Percentiles rank a stretch among this genome's conserved stretches.
Conservation (phyloP, 2,113 vertebrate species). For the Eidolon helvum region DNA sequence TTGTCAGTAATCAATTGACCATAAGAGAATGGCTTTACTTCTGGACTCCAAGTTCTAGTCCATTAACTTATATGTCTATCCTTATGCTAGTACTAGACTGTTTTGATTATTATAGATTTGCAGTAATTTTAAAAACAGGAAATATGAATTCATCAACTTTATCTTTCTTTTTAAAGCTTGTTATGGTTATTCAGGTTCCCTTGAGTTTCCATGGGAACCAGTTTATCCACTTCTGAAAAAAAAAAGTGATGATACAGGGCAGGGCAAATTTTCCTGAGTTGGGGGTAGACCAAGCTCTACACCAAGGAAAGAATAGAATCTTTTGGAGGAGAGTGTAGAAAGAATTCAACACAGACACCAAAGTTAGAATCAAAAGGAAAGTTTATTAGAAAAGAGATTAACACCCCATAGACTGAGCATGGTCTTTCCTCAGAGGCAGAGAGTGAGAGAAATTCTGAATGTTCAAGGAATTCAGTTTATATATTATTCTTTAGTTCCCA, state of each 20-base stretch:
- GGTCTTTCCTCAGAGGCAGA: too few relatives aligned
- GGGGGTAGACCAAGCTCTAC: too few relatives aligned
- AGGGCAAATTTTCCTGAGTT: too few relatives aligned
- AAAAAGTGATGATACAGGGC: not conserved
- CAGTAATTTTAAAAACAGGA: not conserved
- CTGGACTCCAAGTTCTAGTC: not conserved
- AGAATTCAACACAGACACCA: too few relatives aligned
- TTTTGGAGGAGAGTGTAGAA: too few relatives aligned
- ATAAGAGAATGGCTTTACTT: not conserved
- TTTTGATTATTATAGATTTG: not conserved
- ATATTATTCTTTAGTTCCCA: too few relatives aligned
- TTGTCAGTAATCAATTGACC: not conserved
- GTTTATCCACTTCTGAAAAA: not conserved
- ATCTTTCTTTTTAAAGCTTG: not conserved
- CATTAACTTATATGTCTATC: not conserved
- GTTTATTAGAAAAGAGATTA: too few relatives aligned
- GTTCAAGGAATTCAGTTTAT: too few relatives aligned
- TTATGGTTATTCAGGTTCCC: not conserved
- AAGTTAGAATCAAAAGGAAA: too few relatives aligned
- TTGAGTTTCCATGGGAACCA: not conserved
- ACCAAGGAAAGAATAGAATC: too few relatives aligned
- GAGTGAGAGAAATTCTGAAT: too few relatives aligned
- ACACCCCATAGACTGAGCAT: too few relatives aligned
- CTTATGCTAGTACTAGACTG: not conserved
- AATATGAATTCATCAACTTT: not conserved